Conservation (phyloP, 2,113 vertebrate genomes). For the Setophaga kirtlandii region DNA sequence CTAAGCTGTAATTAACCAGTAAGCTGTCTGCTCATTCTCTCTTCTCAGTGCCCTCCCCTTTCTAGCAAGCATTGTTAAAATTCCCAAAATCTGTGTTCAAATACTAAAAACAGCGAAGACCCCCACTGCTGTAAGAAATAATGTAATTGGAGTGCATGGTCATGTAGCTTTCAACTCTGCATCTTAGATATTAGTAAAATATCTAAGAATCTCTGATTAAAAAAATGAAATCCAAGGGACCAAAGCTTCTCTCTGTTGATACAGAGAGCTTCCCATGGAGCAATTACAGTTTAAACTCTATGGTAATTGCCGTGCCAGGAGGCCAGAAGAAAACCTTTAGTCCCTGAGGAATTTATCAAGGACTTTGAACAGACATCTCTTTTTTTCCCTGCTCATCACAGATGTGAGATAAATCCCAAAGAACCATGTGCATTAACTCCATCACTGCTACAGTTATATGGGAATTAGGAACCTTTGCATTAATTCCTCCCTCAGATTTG, state of each 20-base stretch:
- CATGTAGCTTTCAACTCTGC: constrained; percentile 28
- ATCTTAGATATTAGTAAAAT: constrained; percentile 3
- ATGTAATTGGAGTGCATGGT: background rate
- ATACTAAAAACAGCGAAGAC: background rate
- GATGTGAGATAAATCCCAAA: background rate
- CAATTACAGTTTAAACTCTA: background rate
- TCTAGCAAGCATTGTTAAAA: background rate
- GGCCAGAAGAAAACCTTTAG: background rate
- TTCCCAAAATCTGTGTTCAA: background rate
- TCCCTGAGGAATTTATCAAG: background rate
- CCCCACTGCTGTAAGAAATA: constrained; percentile 8
- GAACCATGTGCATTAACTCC: background rate
- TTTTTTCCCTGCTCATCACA: background rate
- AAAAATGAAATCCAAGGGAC: background rate
- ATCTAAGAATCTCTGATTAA: background rate
- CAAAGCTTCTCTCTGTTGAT: background rate
- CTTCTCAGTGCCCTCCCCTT: background rate
- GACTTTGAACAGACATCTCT: background rate
- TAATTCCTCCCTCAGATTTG: background rate
- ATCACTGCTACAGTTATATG: background rate
- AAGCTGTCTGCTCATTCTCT: constrained; percentile 12
- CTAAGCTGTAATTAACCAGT: constrained; percentile 29
- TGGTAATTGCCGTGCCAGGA: background rate
- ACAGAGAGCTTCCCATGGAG: background rate
- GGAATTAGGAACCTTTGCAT: background rate